Evolutionary conservation across 2,113 vertebrate genomes (phyloP), one percentile per base, ranked within the genome.

Genomic region (Hystrix cristata): DNA sequence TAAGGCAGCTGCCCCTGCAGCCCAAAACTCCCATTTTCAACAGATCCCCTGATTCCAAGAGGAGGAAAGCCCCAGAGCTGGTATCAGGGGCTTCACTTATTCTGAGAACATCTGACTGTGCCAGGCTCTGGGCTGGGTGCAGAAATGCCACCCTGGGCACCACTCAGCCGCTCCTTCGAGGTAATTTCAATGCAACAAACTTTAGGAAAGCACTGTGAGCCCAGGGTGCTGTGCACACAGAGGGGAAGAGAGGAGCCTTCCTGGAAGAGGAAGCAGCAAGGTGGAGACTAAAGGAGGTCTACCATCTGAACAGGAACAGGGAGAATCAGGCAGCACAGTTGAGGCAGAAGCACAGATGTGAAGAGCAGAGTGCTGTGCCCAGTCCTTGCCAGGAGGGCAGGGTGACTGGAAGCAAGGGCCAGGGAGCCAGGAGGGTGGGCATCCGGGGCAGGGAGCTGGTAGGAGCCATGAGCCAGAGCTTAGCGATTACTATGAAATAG

Each of bases 341-440:
- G 46, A 19, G n/a, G n/a, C 80, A 74, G 19, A 43, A 46, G 7
- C 34, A 23, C 62, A 31, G 53, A 8, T 11, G 16, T 16, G 18
- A 10, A 57, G 48, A 57, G 9, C 71, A 48, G n/a, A 12, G 1
- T 0, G 60, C 71, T 65, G 27, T 31, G 38, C 10, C 60, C 84
- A 25, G 53, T 6, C 19, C 18, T 12, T n/a, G n/a, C 23, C 16
- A 38, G n/a, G n/a, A n/a, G 0, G 43, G 2, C 13, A 4, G 34
- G 16, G 12, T 18, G 23, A 18, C 59, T 7, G 13, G 21, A 55
- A 48, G 19, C 62, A n/a, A 9, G 43, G 27, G 18, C 0, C 5
- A 13, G 43, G 38, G 14, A 48, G n/a, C 19, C 57, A 7, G 57
- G 13, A 27, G 43, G 21, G 10, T 3, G 34, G 2, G 0, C 25